Percentiles rank a stretch among this genome's conserved stretches.
Conservation (phyloP, 2,888 invertebrate genomes). For the Dysmachus trigonus region DNA sequence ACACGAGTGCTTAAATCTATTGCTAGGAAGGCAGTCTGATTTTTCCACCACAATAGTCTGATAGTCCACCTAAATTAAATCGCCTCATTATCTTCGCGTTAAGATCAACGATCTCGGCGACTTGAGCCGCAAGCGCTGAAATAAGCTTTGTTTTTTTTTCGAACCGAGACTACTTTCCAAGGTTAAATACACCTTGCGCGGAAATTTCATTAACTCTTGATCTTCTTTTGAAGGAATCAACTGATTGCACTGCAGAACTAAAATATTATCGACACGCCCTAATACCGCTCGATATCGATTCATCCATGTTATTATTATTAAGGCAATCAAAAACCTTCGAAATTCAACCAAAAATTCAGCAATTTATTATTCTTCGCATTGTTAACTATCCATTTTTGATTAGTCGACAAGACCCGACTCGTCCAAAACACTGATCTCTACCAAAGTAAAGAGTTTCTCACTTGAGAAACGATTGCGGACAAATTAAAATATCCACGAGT, state of each 20-base stretch:
- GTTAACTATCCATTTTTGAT: not conserved
- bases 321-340: not conserved
- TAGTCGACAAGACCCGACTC: not conserved
- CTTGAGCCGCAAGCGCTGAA: not conserved
- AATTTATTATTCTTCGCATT: not conserved
- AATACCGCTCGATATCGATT: slow-evolving; percentile 3
- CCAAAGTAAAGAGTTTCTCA: not conserved
- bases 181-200: not conserved
- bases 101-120: slow-evolving; percentile 15
- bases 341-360: not conserved
- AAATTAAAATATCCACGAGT: not conserved
- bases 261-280: not conserved
- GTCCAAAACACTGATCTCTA: not conserved
- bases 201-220: not conserved
- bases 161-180: not conserved
- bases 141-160: not conserved
- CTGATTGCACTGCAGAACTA: not conserved
- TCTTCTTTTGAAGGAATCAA: not conserved
- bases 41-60: no score
- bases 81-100: not conserved
- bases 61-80: not conserved
- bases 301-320: not conserved
- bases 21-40: not conserved
- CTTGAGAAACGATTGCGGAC: not conserved
- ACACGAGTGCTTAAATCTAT: not conserved